Percentiles rank a stretch among this genome's conserved stretches.
These are phyloP conservation scores for Cydia pomonella DNA, from an alignment of 1,140 invertebrate genomes.

Conservation along the genomic window DNA sequence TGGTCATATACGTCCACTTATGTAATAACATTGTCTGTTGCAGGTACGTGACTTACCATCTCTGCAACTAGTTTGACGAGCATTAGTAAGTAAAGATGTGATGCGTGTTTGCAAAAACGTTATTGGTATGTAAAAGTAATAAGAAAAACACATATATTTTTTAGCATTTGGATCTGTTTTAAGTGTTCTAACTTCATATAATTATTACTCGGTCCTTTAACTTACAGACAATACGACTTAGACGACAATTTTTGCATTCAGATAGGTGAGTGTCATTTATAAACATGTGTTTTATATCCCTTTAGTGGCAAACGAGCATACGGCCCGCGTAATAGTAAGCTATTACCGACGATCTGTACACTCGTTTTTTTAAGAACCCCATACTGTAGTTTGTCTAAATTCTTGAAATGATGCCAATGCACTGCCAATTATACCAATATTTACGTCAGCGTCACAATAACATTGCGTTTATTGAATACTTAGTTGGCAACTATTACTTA, in stretches of 20 bases:
- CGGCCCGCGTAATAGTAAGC: no score
- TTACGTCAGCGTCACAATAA: neutral
- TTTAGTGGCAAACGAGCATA: no score
- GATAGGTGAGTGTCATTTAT: no score
- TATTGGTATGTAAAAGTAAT: neutral
- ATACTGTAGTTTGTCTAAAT: no score
- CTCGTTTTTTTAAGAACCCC: no score
- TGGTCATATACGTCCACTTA: neutral
- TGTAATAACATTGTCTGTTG: conserved; percentile 12
- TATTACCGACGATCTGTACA: no score
- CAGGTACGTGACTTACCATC: conserved; percentile 5
- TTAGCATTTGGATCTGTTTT: neutral
- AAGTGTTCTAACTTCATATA: neutral
- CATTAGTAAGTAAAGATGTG: neutral
- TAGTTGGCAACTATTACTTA: neutral
- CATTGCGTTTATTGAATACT: conserved; percentile 2
- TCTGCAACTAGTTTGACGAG: conserved; percentile 1
- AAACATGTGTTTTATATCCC: no score
- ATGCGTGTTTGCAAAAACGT: neutral
- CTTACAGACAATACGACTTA: no score
- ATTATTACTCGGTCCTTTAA: no score
- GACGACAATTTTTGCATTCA: no score
- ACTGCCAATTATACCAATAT: neutral
- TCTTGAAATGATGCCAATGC: neutral
- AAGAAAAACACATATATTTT: no score